These are phyloP conservation scores for Ictalurus furcatus DNA, from an alignment of 2,113 vertebrate species.

Conservation along the genomic window DNA sequence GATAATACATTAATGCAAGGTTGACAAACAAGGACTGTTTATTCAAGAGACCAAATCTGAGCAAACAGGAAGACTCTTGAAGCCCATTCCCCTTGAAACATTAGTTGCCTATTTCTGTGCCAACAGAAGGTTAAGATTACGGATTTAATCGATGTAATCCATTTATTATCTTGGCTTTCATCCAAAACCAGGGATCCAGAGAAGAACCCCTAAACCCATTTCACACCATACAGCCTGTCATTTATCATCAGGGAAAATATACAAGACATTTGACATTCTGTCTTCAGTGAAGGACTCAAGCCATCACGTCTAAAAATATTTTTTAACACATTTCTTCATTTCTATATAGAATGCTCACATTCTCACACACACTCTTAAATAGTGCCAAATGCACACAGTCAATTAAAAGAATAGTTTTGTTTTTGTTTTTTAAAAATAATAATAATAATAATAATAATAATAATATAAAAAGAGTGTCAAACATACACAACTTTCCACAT, in stretches of 20 bases:
- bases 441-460: too few relatives aligned
- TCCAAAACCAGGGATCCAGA: neutral
- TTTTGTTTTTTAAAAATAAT: too few relatives aligned
- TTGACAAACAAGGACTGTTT: slow-evolving; percentile 12
- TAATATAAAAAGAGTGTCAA: neutral
- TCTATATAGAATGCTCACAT: neutral
- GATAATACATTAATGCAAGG: neutral
- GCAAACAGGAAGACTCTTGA: slow-evolving; percentile 13
- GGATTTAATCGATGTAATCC: slow-evolving; percentile 2
- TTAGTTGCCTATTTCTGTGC: slow-evolving; percentile 14
- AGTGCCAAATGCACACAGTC: neutral
- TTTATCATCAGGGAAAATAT: neutral
- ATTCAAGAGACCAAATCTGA: slow-evolving; percentile 15
- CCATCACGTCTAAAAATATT: slow-evolving; percentile 1
- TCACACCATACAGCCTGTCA: neutral
- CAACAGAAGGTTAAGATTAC: neutral
- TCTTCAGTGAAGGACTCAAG: neutral
- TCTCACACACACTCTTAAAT: neutral
- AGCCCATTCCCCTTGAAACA: neutral
- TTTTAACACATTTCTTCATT: slow-evolving; percentile 18
- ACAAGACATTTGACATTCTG: neutral
- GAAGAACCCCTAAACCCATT: slow-evolving; percentile 18
- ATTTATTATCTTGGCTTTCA: neutral
- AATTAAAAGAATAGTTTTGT: neutral
- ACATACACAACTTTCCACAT: neutral